Evolutionary conservation across 2,797 vertebrate genomes (phyloP).

Genomic region (Streptopelia turtur): DNA sequence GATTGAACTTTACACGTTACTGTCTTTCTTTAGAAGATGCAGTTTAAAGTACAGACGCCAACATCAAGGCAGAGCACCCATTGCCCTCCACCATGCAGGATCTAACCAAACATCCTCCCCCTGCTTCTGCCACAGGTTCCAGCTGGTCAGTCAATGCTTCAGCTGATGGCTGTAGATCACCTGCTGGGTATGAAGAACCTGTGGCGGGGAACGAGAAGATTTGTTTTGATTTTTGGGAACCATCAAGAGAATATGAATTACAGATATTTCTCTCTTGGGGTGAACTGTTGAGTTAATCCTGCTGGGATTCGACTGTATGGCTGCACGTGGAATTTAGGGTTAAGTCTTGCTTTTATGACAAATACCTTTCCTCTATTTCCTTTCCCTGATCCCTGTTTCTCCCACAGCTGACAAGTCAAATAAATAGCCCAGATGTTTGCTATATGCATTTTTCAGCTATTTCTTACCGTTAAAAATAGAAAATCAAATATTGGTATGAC

Average conservation of each 20-base stretch:
- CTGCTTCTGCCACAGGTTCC: background rate
- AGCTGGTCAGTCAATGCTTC: accelerated
- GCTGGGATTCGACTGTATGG: background rate
- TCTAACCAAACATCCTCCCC: background rate
- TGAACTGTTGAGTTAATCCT: background rate
- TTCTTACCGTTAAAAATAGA: background rate
- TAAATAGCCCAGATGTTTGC: background rate
- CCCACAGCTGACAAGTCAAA: background rate
- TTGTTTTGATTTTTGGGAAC: background rate
- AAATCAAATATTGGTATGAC: background rate
- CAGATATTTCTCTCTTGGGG: background rate
- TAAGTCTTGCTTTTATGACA: background rate
- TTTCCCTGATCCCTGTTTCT: background rate
- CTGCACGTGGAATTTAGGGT: background rate
- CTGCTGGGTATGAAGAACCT: background rate
- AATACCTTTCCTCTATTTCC: background rate
- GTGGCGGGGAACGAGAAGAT: background rate
- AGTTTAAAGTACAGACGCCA: background rate
- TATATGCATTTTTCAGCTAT: background rate
- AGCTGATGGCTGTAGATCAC: too few relatives aligned
- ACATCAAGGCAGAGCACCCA: background rate
- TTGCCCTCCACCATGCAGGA: accelerated
- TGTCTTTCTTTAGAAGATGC: background rate
- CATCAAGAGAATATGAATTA: accelerated
- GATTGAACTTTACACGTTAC: background rate